A percentile compares a stretch with the other conserved stretches of the same genome.
phyloP scores from a whole-genome alignment of 2,113 vertebrate genomes.

The Ciconia boyciana region DNA sequence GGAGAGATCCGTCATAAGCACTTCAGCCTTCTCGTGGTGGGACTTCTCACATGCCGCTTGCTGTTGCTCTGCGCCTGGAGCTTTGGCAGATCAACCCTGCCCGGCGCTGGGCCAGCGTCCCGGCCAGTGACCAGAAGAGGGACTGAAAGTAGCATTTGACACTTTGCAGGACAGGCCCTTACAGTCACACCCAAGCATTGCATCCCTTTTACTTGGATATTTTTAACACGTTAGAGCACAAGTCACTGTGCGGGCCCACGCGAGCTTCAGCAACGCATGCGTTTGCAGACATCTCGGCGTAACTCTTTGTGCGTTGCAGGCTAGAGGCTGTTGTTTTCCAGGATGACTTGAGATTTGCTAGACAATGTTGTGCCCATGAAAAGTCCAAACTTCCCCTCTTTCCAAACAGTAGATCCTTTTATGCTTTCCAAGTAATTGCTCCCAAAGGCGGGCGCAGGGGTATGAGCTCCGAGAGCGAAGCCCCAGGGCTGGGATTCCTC shows the following conservation, averaged over 20 bases:
- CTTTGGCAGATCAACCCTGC: background rate
- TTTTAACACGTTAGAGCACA: background rate
- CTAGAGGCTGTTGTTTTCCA: background rate
- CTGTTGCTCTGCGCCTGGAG: background rate
- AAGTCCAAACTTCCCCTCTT: background rate
- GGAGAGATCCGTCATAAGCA: background rate
- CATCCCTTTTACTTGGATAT: background rate
- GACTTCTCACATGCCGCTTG: background rate
- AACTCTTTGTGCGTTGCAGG: accelerated
- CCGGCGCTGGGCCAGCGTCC: background rate
- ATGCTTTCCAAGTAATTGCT: accelerated
- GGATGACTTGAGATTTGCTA: too few species aligned
- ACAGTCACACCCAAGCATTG: accelerated
- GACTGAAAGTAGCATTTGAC: background rate
- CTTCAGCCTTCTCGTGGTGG: background rate
- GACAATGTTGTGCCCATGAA: accelerated
- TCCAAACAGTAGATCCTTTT: background rate
- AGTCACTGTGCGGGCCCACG: accelerated
- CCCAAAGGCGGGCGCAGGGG: background rate
- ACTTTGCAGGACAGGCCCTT: background rate
- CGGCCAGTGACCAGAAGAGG: background rate
- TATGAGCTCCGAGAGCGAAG: background rate
- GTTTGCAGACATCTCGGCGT: accelerated
- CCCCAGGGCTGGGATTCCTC: background rate
- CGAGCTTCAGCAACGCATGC: accelerated